Base-by-base conservation (phyloP, 1,140 invertebrate species). In the Meloidogyne hapla region DNA sequence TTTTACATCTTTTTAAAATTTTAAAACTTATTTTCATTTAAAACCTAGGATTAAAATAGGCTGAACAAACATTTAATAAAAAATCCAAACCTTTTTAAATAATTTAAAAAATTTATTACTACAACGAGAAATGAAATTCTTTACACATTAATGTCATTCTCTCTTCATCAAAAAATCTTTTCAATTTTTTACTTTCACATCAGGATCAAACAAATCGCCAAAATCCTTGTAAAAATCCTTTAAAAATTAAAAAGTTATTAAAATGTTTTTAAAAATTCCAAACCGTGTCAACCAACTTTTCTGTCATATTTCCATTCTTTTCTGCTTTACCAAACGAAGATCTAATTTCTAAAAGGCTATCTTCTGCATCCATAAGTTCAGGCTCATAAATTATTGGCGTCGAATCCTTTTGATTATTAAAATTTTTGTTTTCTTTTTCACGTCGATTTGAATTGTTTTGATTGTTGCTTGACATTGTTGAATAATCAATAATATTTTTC, bases 311-410 rank as follows among this genome's bases (percentile, higher is more conserved):
- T 21, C 38, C 56, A 63, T 73, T 73, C 12, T 73, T 73, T 18
- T 63, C 71, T 23, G 64, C 23, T n/a, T 73, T 73, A 23, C 9
- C 2, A 8, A 63, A 64, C 0, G 10, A 13, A 9, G 42, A 26
- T 64, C n/a, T 73, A 28, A 65, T 23, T 25, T 72, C 69, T 15
- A 72, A 26, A n/a, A 73, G n/a, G 33, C 48, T 73, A 21, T 73
- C 71, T 33, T 73, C 71, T n/a, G 71, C 71, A 40, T 73, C 71
- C 71, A 73, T 73, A 73, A 73, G 64, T 73, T 73, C 71, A 8
- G 71, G 71, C 12, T 61, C 48, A 73, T 67, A 67, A 33, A 67
- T 15, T 67, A 42, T 12, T 6, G 65, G 40, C 1, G 65, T 18
- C 8, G 65, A 6, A 18, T 67, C 65, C 8, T 67, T 42, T 15